A percentile compares a stretch with the other conserved stretches of the same genome.
phyloP scores from a whole-genome alignment of 2,113 vertebrate genomes.

The Myxocyprinus asiaticus region DNA sequence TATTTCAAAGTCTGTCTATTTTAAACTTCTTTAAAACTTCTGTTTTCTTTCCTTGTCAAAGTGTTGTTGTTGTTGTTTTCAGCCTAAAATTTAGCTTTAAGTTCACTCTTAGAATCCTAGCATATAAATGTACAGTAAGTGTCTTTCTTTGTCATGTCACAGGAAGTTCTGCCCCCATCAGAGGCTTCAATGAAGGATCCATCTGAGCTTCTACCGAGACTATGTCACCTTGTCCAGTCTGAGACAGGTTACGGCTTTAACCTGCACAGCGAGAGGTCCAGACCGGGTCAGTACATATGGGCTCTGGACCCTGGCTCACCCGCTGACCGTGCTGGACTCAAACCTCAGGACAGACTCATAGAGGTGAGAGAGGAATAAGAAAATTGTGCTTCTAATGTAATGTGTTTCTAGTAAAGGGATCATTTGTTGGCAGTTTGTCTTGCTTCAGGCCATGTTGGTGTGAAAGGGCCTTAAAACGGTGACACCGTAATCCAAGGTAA shows the following conservation, averaged over 20 bases:
- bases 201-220: constrained; percentile 82
- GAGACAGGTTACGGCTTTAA: constrained; percentile 91
- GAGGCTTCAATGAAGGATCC: constrained; percentile 55
- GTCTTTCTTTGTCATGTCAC: not conserved
- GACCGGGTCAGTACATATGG: constrained; percentile 89
- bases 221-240: constrained; percentile 82
- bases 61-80: too few relatives aligned
- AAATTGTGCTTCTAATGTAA: too few relatives aligned
- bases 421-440: too few relatives aligned
- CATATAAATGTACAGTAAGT: not conserved
- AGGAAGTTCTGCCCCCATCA: constrained; percentile 35
- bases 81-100: not conserved
- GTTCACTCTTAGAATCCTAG: not conserved
- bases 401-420: too few relatives aligned
- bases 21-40: too few relatives aligned
- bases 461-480: too few relatives aligned
- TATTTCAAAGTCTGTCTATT: too few relatives aligned
- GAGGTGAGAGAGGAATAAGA: constrained; percentile 75
- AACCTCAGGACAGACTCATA: constrained; percentile 88
- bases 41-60: too few relatives aligned
- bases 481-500: too few relatives aligned
- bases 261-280: constrained; percentile 91
- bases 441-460: too few relatives aligned
- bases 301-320: constrained; percentile 88
- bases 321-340: constrained; percentile 82